Percentiles rank a stretch among this genome's conserved stretches.
Conservation (phyloP, 2,888 invertebrate species). For the Rotaria macrura region DNA sequence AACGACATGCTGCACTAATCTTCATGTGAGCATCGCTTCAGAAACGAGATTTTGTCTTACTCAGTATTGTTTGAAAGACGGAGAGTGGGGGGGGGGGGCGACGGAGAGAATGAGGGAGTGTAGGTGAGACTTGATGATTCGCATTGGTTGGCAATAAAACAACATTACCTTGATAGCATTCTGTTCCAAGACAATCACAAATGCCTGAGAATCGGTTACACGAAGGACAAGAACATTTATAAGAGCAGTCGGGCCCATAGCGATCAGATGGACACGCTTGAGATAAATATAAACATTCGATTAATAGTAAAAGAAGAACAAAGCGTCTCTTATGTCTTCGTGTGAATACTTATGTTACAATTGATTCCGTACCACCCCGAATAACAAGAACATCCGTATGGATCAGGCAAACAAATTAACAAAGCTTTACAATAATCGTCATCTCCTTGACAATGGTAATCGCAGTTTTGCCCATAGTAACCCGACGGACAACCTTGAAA, state of each 20-base stretch:
- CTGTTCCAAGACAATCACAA: constrained; percentile 5
- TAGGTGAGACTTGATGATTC: too few relatives aligned
- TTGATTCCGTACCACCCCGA: constrained; percentile 27
- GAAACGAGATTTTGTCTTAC: too few relatives aligned
- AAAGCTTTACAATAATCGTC: constrained; percentile 21
- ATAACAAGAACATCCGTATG: constrained; percentile 34
- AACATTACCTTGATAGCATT: constrained; percentile 10
- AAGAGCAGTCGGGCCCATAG: not conserved
- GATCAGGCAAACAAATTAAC: constrained; percentile 34
- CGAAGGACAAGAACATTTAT: not conserved
- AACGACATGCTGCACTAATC: too few relatives aligned
- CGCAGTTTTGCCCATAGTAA: constrained; percentile 27
- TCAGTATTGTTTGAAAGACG: too few relatives aligned
- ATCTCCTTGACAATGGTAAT: not conserved
- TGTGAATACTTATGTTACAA: constrained; percentile 27
- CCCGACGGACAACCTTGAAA: constrained; percentile 27
- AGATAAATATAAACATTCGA: too few relatives aligned
- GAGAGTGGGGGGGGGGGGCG: too few relatives aligned
- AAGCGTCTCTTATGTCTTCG: too few relatives aligned
- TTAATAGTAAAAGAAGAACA: too few relatives aligned
- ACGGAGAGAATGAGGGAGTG: too few relatives aligned
- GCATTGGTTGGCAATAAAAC: too few relatives aligned
- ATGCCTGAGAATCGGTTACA: not conserved
- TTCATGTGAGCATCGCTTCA: too few relatives aligned
- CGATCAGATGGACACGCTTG: not conserved